Percentiles rank a stretch among this genome's conserved stretches.
Conservation (phyloP, 2,113 vertebrate species). For the Herpetotheres cachinnans region DNA sequence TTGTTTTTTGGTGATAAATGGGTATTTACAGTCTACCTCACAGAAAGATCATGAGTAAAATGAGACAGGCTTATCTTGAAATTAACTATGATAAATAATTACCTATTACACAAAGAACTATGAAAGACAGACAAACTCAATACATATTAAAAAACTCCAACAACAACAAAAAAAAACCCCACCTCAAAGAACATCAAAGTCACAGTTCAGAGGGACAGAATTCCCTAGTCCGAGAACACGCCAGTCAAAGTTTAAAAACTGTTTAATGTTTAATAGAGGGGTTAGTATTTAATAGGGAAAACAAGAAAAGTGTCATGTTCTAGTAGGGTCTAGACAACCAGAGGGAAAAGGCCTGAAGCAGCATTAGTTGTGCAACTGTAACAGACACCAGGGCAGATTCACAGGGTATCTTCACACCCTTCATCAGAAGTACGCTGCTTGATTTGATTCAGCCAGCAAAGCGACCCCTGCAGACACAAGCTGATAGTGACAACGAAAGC, state of each 20-base stretch:
- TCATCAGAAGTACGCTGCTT: neutral
- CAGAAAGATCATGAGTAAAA: neutral
- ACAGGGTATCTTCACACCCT: neutral
- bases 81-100: neutral
- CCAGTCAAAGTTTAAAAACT: neutral
- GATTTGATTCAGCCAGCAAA: neutral
- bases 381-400: neutral
- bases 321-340: neutral
- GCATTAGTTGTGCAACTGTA: neutral
- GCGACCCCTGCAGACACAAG: neutral
- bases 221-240: neutral
- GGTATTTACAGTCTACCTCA: neutral
- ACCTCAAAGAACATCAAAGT: neutral
- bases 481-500: neutral
- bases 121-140: neutral
- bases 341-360: neutral
- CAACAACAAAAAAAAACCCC: neutral
- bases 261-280: neutral
- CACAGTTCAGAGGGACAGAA: neutral
- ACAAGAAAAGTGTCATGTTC: neutral
- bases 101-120: neutral
- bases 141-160: neutral
- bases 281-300: neutral
- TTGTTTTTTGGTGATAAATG: neutral
- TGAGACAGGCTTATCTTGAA: neutral